Conservation (phyloP, 2,113 vertebrate genomes). For the Bostrychus sinensis region DNA sequence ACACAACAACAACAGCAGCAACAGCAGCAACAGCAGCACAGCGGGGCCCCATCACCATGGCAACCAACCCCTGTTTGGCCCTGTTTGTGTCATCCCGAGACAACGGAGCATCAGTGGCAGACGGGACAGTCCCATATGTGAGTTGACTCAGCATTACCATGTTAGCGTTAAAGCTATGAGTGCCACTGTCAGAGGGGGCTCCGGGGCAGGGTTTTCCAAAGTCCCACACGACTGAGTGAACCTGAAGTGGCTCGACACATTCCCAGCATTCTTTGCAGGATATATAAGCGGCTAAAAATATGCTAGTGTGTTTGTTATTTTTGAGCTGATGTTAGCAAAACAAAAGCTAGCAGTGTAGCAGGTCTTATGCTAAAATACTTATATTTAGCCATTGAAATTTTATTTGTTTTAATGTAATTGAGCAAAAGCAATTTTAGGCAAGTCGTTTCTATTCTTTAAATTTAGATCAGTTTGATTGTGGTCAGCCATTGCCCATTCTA, state of each 20-base stretch:
- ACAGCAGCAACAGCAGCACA: slow-evolving; percentile 12
- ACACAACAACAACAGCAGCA: slow-evolving; percentile 8
- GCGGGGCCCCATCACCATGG: slow-evolving; percentile 51
- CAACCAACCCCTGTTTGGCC: slow-evolving; percentile 69
- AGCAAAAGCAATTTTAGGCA: too few species aligned
- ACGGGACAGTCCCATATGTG: slow-evolving; percentile 33
- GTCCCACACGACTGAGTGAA: slow-evolving; percentile 17
- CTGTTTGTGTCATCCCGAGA: slow-evolving; percentile 67
- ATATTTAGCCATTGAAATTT: too few species aligned
- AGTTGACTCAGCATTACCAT: slow-evolving; percentile 10
- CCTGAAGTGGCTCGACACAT: slow-evolving; percentile 1
- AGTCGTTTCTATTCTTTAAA: too few species aligned
- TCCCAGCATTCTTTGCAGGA: not conserved
- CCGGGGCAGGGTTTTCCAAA: not conserved
- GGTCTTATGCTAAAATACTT: too few species aligned
- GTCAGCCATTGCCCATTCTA: too few species aligned
- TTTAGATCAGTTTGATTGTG: too few species aligned
- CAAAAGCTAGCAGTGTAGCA: not conserved
- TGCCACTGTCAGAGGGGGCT: slow-evolving; percentile 15
- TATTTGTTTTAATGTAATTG: too few species aligned
- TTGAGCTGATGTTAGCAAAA: not conserved
- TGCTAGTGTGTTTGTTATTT: not conserved
- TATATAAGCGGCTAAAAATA: not conserved
- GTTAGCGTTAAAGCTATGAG: slow-evolving; percentile 5
- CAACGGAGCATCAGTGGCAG: slow-evolving; percentile 63